Conservation (phyloP, 2,113 vertebrate species). For the Rhinogobius similis region DNA sequence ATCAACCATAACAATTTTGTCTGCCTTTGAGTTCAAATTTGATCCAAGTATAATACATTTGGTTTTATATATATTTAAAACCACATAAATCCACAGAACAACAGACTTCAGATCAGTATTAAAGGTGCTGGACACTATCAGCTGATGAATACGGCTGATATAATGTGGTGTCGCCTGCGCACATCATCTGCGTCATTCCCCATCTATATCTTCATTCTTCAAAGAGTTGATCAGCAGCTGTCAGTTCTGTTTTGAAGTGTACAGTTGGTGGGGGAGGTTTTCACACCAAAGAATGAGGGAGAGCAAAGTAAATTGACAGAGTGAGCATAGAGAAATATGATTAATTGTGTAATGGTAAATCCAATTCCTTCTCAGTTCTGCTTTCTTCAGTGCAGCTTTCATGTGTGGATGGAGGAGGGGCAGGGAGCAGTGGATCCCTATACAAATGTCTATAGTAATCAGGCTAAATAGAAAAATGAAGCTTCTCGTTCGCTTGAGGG, state of each 20-base stretch:
- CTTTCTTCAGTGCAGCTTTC: slow-evolving; percentile 16
- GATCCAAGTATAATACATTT: no score
- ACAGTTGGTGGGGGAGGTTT: neutral
- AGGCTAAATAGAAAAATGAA: slow-evolving; percentile 6
- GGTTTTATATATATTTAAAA: no score
- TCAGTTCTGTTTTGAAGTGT: neutral
- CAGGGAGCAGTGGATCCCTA: neutral
- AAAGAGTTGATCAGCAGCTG: neutral
- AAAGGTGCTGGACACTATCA: neutral
- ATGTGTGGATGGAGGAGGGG: slow-evolving; percentile 3
- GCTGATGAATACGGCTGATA: neutral
- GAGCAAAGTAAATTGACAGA: slow-evolving; percentile 6
- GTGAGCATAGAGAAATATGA: slow-evolving; percentile 41
- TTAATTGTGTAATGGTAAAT: slow-evolving; percentile 66
- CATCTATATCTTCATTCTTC: neutral
- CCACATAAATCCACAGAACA: no score
- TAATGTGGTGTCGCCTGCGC: no score
- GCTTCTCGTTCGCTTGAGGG: neutral
- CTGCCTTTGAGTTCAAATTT: no score
- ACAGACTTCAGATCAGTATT: neutral
- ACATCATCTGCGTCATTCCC: no score
- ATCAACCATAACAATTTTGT: no score
- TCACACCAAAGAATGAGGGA: slow-evolving; percentile 23
- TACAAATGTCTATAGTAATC: neutral
- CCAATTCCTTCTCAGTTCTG: slow-evolving; percentile 65